phyloP scores from a whole-genome alignment of 2,888 invertebrate species.

The Xestoiulus laeticollis region DNA sequence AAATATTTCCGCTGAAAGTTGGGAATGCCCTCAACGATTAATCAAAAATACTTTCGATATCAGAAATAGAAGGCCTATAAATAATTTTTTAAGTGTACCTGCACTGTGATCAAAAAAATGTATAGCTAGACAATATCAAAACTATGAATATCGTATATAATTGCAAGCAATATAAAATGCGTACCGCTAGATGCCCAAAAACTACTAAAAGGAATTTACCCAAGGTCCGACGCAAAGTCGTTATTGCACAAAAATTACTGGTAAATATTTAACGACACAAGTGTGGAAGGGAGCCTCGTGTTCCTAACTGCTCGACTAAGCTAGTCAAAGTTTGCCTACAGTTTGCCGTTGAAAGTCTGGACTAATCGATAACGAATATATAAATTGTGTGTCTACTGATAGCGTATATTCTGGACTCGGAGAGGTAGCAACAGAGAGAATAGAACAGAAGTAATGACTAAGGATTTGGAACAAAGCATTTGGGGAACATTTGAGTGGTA shows the following conservation, averaged over 20 bases:
- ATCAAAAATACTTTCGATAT: background rate
- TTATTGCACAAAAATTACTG: background rate
- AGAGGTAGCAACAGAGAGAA: conserved; percentile 12
- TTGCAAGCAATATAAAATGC: background rate
- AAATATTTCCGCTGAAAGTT: background rate
- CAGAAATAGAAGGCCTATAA: conserved; percentile 12
- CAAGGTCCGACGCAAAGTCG: background rate
- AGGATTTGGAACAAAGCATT: conserved; percentile 24
- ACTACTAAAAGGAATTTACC: background rate
- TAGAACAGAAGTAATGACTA: conserved; percentile 7
- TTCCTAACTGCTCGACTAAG: background rate
- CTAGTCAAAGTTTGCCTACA: background rate
- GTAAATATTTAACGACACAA: background rate
- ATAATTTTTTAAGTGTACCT: conserved; percentile 24
- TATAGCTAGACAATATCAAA: background rate
- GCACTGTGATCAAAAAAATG: conserved; percentile 8
- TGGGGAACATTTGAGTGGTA: background rate
- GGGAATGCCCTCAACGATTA: background rate
- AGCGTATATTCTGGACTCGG: background rate
- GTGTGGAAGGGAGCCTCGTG: background rate
- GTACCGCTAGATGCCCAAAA: background rate
- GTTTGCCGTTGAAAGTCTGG: background rate
- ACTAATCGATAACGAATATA: background rate
- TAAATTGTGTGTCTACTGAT: background rate
- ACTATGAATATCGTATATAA: conserved; percentile 6